A percentile compares a stretch with the other conserved stretches of the same genome.
Evolutionary conservation across 2,888 invertebrate species (phyloP).

Genomic region (Rhagium mordax): DNA sequence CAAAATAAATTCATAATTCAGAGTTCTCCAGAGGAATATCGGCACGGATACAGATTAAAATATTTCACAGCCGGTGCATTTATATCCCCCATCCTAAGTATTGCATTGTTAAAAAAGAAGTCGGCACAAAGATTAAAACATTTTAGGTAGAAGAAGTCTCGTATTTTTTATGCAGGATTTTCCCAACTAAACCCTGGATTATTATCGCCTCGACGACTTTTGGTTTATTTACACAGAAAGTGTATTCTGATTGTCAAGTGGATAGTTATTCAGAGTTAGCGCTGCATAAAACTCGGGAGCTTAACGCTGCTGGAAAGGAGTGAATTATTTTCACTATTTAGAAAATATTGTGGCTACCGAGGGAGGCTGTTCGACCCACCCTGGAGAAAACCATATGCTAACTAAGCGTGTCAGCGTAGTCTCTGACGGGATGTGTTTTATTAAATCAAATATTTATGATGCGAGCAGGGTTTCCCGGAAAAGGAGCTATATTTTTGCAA

Average conservation of each 20-base stretch:
- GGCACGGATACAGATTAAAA: too few relatives aligned
- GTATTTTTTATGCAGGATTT: not conserved
- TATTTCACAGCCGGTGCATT: too few relatives aligned
- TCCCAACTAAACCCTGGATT: not conserved
- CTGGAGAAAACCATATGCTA: conserved; percentile 2
- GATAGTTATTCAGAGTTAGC: conserved; percentile 10
- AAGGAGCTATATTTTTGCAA: not conserved
- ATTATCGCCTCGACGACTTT: not conserved
- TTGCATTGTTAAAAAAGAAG: not conserved
- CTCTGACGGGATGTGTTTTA: conserved; percentile 12
- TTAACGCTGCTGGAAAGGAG: not conserved
- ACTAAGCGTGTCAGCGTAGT: conserved; percentile 10
- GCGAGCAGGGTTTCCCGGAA: not conserved
- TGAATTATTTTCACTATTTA: conserved; percentile 8
- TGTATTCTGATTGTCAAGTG: conserved; percentile 19
- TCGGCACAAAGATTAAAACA: not conserved
- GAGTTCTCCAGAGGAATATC: too few relatives aligned
- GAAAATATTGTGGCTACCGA: not conserved
- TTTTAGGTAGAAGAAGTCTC: not conserved
- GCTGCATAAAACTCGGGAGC: conserved; percentile 3
- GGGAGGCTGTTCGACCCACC: not conserved
- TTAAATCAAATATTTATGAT: conserved; percentile 20
- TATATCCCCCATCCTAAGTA: too few relatives aligned
- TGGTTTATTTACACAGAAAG: conserved; percentile 1
- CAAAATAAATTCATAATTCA: too few relatives aligned